Evolutionary conservation across 2,113 vertebrate genomes (phyloP), one percentile per base, ranked within the genome.

Genomic region (Caretta caretta): DNA sequence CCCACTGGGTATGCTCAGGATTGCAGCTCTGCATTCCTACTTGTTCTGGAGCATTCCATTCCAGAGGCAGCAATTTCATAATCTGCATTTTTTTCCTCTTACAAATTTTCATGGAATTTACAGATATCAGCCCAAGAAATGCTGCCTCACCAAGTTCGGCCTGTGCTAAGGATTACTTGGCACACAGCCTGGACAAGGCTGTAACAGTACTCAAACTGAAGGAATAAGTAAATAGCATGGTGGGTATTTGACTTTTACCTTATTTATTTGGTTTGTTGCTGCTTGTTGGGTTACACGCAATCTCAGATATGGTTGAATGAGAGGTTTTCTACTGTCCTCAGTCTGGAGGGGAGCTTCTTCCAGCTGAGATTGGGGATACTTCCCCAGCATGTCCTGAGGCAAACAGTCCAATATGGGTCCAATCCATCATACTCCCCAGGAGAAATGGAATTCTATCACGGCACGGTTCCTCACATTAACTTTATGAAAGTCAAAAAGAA

Each of bases 321-420:
- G 83, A 83, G 31, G 31, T 90, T 95, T 90, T 96, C 59, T 72
- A 59, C 14, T 11, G 79, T 80, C 90, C 72, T 35, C 53, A 16
- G 8, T 91, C 50, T 51, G 92, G 62, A 83, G 91, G 86, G 81
- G 29, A 89, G n/a, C 10, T 94, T 90, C 93, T 92, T 89, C 57
- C 48, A 76, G 50, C n/a, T 24, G 22, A 53, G 35, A 12, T 14
- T 81, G 35, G 50, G 49, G n/a, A 13, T 69, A 6, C 84, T 90
- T 85, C 86, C 83, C 87, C 54, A 29, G 8, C 83, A 27, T 51
- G 29, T 79, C 92, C 65, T 50, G 90, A 38, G 92, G 53, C 57
- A 86, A 49, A 84, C 87, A 57, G 69, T 87, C 51, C 9, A 1
- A 81, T 92, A 65, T 51, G 83, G 84, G 46, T 51, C 88, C 9